These are phyloP conservation scores for Scolopax rusticola DNA, from an alignment of 2,797 vertebrate species.

Conservation along the genomic window DNA sequence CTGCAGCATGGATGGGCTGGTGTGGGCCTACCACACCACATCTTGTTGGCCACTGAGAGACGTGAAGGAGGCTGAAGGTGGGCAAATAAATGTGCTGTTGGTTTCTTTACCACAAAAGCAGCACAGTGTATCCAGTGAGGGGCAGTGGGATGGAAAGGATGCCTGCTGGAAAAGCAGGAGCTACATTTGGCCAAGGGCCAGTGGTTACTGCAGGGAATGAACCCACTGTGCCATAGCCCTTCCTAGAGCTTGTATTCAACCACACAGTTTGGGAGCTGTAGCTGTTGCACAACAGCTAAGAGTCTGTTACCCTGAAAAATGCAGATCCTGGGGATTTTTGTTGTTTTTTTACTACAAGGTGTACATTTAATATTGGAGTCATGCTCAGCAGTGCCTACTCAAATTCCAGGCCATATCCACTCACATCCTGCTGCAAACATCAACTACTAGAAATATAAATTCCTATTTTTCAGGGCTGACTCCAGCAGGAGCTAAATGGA, in stretches of 20 bases:
- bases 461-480: not conserved
- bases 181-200: not conserved
- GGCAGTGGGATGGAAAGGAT: not conserved
- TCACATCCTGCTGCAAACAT: not conserved
- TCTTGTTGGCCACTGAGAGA: fast-evolving
- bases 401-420: not conserved
- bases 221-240: fast-evolving
- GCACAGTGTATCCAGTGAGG: not conserved
- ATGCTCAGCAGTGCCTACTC: not conserved
- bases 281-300: not conserved
- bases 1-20: not conserved
- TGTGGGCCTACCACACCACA: not conserved
- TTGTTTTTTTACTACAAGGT: not conserved
- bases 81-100: not conserved
- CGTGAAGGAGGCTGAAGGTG: not conserved
- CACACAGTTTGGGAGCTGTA: not conserved
- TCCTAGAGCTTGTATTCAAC: not conserved
- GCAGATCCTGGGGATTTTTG: not conserved
- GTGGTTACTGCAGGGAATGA: fast-evolving
- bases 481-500: not conserved
- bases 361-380: not conserved
- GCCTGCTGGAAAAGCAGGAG: not conserved
- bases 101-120: not conserved
- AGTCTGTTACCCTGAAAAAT: not conserved
- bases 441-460: not conserved